phyloP scores from a whole-genome alignment of 2,113 vertebrate species.

The Phoenicopterus ruber region DNA sequence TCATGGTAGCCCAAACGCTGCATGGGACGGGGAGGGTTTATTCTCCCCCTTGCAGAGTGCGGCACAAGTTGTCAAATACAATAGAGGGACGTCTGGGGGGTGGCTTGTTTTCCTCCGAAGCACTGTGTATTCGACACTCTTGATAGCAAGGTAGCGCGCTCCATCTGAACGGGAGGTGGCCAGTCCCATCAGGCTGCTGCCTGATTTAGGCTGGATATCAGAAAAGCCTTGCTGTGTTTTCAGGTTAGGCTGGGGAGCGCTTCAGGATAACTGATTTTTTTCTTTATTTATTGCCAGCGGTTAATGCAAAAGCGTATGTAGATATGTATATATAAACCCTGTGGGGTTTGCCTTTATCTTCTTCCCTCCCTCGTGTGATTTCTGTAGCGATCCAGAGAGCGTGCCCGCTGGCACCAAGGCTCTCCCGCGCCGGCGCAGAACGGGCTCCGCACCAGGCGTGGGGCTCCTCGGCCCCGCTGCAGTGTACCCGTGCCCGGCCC shows the following conservation, averaged over 20 bases:
- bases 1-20: background rate
- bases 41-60: background rate
- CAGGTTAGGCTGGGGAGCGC: rapidly evolving
- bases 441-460: rapidly evolving
- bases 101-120: background rate
- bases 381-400: rapidly evolving
- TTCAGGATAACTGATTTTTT: background rate
- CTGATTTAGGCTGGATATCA: background rate
- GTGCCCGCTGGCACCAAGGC: background rate
- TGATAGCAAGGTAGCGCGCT: background rate
- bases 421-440: background rate
- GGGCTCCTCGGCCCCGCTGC: background rate
- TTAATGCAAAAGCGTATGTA: background rate
- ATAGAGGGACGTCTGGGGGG: rapidly evolving
- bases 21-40: background rate
- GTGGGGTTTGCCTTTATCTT: background rate
- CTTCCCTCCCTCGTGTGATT: background rate
- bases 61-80: background rate
- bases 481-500: rapidly evolving
- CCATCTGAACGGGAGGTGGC: background rate
- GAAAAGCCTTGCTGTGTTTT: background rate
- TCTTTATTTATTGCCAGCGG: background rate
- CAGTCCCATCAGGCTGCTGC: background rate
- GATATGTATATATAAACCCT: background rate
- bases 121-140: background rate